Evolutionary conservation across 2,888 invertebrate species (phyloP).

Genomic region (Meliscaeva auricollis): DNA sequence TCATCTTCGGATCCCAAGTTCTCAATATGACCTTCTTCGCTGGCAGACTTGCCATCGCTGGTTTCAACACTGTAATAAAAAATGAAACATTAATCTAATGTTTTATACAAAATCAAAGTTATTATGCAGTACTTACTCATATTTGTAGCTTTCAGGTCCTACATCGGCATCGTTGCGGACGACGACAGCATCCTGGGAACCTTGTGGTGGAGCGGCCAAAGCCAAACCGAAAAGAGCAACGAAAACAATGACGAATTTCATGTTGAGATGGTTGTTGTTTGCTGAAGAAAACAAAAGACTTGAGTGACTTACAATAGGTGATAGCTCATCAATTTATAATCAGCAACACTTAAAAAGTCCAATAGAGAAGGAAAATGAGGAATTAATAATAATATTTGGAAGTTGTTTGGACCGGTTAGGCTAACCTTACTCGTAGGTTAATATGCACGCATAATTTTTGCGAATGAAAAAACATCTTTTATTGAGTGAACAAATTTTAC

Average conservation of each 20-base stretch:
- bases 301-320: not conserved
- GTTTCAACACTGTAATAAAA: conserved; percentile 83
- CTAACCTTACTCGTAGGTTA: too few relatives aligned
- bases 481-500: too few relatives aligned
- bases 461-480: not conserved
- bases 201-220: conserved; percentile 81
- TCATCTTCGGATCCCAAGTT: conserved; percentile 84
- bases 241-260: conserved; percentile 80
- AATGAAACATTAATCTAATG: not conserved
- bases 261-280: conserved; percentile 71
- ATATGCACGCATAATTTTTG: not conserved
- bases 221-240: conserved; percentile 80
- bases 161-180: not conserved
- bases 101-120: not conserved
- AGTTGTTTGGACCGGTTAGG: not conserved
- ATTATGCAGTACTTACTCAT: conserved; percentile 1
- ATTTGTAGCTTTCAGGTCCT: conserved; percentile 9
- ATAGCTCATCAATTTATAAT: not conserved
- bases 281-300: not conserved
- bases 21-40: conserved; percentile 83
- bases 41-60: conserved; percentile 83
- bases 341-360: not conserved
- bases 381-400: not conserved
- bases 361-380: not conserved
- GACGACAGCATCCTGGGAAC: not conserved